Evolutionary conservation across 2,888 invertebrate genomes (phyloP), one percentile per base, ranked within the genome.

Genomic region (Lomographa bimaculata): DNA sequence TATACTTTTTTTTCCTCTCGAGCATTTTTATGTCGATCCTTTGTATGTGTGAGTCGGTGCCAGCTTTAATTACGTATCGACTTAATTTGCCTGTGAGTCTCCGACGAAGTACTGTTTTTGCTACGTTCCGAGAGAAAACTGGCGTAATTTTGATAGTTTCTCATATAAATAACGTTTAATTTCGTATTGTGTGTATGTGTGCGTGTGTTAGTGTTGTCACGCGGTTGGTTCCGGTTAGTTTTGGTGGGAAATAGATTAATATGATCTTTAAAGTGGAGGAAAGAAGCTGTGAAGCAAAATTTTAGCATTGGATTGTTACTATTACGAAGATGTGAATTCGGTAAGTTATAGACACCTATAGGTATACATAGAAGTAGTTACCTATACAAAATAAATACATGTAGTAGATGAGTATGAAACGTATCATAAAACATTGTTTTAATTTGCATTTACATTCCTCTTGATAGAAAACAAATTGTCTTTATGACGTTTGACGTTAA

Each of bases 61-160:
- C 77, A 69, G 79, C 79, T 89, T 89, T 89, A 89, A 89, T 89
- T 89, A 89, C 85, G 87, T 89, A 89, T 89, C 83, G 89, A 89
- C 89, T 87, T 89, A 87, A 87, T 86, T 86, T 86, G 82, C 82
- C 71, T 77, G 71, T 78, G 78, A 74, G 76, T 56, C 68, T 55
- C 71, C 62, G 68, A 68, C 66, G 64, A 66, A 65, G 62, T 35
- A 41, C 37, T 38, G 52, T 47, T 47, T 51, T 53, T 26, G 24
- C 28, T 7, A 30, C 18, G 26, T 69, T 60, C 34, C 57, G 40
- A 55, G 42, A 37, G 36, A 57, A 57, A 60, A 60, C 50, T 50
- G 54, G 35, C 45, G 52, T 46, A 54, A 56, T 64, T 63, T 26
- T 23, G 12, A 21, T 44, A 44, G 53, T 58, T 50, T 46, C 33